These are phyloP conservation scores for Brachyhypopomus occidentalis DNA, from an alignment of 2,113 vertebrate genomes.

Conservation along the genomic window DNA sequence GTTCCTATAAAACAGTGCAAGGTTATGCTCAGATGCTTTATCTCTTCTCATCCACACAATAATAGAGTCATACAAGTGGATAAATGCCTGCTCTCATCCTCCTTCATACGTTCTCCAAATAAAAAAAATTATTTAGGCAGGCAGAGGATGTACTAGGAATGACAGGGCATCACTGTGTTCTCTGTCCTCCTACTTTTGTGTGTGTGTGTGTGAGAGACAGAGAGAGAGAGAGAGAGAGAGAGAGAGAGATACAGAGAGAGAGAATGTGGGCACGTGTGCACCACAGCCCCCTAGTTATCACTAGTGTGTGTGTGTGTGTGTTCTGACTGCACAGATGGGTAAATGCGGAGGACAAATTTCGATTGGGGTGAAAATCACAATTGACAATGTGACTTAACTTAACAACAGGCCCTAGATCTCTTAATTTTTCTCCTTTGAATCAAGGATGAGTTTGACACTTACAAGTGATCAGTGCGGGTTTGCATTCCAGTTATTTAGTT, in stretches of 20 bases:
- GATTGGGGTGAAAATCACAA: no score
- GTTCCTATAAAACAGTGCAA: neutral
- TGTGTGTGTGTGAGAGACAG: no score
- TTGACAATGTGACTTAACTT: no score
- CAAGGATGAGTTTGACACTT: neutral
- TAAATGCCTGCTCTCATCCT: neutral
- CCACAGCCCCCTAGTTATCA: no score
- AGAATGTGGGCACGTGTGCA: no score
- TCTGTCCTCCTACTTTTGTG: neutral
- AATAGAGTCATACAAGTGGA: neutral
- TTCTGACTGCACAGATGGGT: no score
- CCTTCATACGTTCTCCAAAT: neutral
- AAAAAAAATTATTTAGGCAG: neutral
- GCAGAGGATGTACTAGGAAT: slow-evolving; percentile 7
- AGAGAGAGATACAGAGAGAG: neutral
- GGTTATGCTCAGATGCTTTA: neutral
- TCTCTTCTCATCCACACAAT: neutral
- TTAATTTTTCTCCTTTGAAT: slow-evolving; percentile 11
- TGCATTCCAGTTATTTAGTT: neutral
- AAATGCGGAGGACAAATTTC: no score
- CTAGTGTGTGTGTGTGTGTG: no score
- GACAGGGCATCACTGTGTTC: neutral
- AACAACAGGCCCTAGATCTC: neutral
- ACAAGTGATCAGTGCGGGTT: neutral
- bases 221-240: neutral